Evolutionary conservation across 2,888 invertebrate genomes (phyloP).

Genomic region (Argyresthia goedartella): DNA sequence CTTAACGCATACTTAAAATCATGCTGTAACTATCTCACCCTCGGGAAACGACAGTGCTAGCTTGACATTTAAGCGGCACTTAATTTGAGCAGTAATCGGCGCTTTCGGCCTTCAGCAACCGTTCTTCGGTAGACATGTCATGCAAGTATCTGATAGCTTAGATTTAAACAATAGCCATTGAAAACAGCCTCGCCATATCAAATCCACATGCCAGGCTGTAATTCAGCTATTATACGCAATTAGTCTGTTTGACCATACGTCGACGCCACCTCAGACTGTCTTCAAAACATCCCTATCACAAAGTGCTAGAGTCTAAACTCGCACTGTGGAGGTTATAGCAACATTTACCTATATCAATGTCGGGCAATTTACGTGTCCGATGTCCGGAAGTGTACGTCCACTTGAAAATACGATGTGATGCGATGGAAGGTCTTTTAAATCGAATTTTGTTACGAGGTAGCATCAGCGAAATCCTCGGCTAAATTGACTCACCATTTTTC

Average conservation of each 20-base stretch:
- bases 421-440: slow-evolving; percentile 4
- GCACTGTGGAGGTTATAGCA: background rate
- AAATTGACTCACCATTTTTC: background rate
- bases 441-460: background rate
- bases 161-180: background rate
- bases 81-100: no score
- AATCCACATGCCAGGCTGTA: slow-evolving; percentile 8
- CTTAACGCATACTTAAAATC: no score
- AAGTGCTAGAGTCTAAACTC: background rate
- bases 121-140: background rate
- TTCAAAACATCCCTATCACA: background rate
- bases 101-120: no score
- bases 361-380: slow-evolving; percentile 24
- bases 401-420: slow-evolving; percentile 15
- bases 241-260: slow-evolving; percentile 20
- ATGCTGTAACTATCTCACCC: no score
- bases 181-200: slow-evolving; percentile 7
- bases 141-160: no score
- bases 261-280: slow-evolving; percentile 9
- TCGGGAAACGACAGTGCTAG: no score
- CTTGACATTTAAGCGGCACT: no score
- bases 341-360: slow-evolving; percentile 16
- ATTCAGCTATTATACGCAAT: slow-evolving; percentile 22
- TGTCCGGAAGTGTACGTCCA: slow-evolving; percentile 26
- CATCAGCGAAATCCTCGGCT: background rate